Evolutionary conservation across 2,113 vertebrate genomes (phyloP), one percentile per base, ranked within the genome.

Genomic region (Aepyceros melampus): DNA sequence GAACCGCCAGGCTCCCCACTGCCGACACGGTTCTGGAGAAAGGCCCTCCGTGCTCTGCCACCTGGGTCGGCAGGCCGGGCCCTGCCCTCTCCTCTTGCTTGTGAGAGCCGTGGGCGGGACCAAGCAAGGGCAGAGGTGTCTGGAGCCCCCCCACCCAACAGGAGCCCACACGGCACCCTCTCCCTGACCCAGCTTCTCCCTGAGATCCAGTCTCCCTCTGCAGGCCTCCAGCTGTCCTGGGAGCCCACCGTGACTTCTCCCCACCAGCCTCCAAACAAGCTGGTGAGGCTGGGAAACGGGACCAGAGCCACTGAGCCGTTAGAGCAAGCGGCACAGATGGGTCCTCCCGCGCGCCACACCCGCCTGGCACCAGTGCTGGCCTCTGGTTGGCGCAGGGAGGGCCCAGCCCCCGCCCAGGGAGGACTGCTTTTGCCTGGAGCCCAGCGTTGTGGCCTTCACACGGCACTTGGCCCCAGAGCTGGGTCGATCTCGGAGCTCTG

Each of bases 1-100:
- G 1, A 3, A 36, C 40, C 3, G 0, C 23, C 1, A 3, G 29
- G 43, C 12, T 27, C 1, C 13, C 58, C 2, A 7, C 76, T 60
- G 36, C 27, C 10, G 58, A 78, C 19, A 27, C 13, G 3, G 19
- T 27, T 76, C 94, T 64, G 43, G n/a, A 33, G 33, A 2, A 1
- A 8, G 49, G 45, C 74, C 21, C 21, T 64, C 74, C 21, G 23
- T 23, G 67, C 53, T 25, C 56, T 53, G 47, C 84, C 27, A 0
- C n/a, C 49, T 1, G n/a, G 43, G 62, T 8, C 79, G 12, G 29
- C 64, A 16, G 40, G 21, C 36, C 16, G 13, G 33, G 19, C 33
- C 76, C 47, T 0, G 29, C 36, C 62, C 15, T 5, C 40, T 14
- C 29, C 49, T 11, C 0, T 25, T 27, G 1, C 87, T 17, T 1